Conservation (phyloP, 2,113 vertebrate species). For the Lutjanus erythropterus region DNA sequence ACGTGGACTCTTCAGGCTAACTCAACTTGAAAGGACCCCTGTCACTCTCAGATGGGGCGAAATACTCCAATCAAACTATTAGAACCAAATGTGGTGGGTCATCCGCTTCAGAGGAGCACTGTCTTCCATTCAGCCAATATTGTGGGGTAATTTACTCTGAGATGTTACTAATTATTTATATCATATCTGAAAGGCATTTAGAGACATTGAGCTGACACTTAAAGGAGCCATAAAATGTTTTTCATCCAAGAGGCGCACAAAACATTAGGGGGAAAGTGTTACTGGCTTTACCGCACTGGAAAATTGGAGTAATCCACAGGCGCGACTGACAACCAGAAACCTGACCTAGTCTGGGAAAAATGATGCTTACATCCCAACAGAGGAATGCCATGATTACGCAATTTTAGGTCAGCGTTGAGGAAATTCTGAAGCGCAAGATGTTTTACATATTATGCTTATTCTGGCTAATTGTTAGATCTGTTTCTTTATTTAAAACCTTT, state of each 20-base stretch:
- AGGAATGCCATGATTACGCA: conserved; percentile 49
- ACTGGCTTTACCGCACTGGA: conserved; percentile 52
- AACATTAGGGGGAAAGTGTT: conserved; percentile 39
- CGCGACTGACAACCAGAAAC: conserved; percentile 41
- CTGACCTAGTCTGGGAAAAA: conserved; percentile 67
- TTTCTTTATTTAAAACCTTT: neutral
- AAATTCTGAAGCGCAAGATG: conserved; percentile 31
- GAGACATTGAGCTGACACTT: conserved; percentile 39
- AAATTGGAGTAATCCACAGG: conserved; percentile 50
- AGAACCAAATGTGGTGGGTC: conserved; percentile 4
- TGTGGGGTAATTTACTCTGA: conserved; percentile 15
- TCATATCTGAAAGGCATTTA: conserved; percentile 45
- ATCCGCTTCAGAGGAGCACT: conserved; percentile 8
- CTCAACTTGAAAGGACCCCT: neutral
- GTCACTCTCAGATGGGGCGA: conserved; percentile 3
- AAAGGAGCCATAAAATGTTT: conserved; percentile 42
- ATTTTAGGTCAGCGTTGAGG: conserved; percentile 42
- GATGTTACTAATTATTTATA: conserved; percentile 41
- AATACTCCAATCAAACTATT: conserved; percentile 6
- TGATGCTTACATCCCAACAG: conserved; percentile 41
- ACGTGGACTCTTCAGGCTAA: neutral
- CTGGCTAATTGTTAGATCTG: neutral
- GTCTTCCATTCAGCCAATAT: neutral
- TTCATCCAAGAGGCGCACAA: conserved; percentile 43
- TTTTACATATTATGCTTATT: conserved; percentile 14